phyloP scores from a whole-genome alignment of 2,888 invertebrate genomes.

The Adineta ricciae region DNA sequence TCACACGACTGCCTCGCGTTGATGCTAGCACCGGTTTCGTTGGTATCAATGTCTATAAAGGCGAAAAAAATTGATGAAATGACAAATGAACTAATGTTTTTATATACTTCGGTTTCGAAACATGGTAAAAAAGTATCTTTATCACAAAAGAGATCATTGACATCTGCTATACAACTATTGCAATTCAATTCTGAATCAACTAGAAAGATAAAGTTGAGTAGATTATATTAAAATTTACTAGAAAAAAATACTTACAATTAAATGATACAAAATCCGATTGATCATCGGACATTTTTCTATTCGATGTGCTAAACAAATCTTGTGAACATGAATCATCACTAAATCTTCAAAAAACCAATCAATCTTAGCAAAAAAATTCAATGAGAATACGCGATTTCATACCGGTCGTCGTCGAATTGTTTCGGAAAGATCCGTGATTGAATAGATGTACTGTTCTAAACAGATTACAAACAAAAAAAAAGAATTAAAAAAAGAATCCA shows the following conservation, averaged over 20 bases:
- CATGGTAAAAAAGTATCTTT: not conserved
- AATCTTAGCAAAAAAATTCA: too few relatives aligned
- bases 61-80: not conserved
- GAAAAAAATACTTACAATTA: not conserved
- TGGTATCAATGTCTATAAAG: not conserved
- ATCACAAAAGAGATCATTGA: not conserved
- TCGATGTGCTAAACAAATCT: not conserved
- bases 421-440: not conserved
- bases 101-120: not conserved
- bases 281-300: not conserved
- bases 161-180: not conserved
- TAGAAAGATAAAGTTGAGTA: not conserved
- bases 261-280: not conserved
- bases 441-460: constrained; percentile 3
- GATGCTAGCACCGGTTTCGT: not conserved
- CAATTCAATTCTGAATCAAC: not conserved
- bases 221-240: too few relatives aligned
- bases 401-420: not conserved
- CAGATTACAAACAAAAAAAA: not conserved
- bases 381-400: not conserved
- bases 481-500: not conserved
- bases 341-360: not conserved
- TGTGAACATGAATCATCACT: not conserved
- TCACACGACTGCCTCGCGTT: not conserved
- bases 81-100: not conserved